phyloP scores from a whole-genome alignment of 2,888 invertebrate genomes.

The Lamellibrachia satsuma region DNA sequence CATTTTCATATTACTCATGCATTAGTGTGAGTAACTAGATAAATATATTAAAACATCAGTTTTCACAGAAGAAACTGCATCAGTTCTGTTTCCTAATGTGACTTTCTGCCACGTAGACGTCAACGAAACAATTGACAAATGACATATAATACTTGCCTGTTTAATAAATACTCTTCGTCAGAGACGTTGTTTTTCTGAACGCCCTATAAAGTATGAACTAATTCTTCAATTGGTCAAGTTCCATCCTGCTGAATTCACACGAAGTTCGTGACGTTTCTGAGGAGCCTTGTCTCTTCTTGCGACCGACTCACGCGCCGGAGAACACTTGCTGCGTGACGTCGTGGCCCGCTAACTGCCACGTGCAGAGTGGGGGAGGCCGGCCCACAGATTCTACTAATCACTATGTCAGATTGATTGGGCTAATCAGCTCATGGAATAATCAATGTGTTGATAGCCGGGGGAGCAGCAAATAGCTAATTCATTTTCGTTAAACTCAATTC shows the following conservation, averaged over 20 bases:
- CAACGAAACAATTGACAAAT: background rate
- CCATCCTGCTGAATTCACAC: background rate
- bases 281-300: background rate
- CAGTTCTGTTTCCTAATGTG: too few species aligned
- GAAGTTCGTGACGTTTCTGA: background rate
- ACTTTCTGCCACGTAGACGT: background rate
- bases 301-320: background rate
- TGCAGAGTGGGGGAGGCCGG: background rate
- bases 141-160: background rate
- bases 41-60: too few species aligned
- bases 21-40: too few species aligned
- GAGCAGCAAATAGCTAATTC: background rate
- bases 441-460: background rate
- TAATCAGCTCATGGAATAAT: background rate
- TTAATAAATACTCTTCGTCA: background rate
- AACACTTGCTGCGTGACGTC: background rate
- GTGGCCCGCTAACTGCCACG: background rate
- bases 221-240: background rate
- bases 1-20: too few species aligned
- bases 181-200: background rate
- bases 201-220: too few species aligned
- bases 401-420: background rate
- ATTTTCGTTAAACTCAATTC: conserved; percentile 10
- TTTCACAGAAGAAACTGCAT: too few species aligned
- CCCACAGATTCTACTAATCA: background rate